A percentile compares a stretch with the other conserved stretches of the same genome.
Conservation (phyloP, 2,113 vertebrate genomes). For the Enhydra lutris region DNA sequence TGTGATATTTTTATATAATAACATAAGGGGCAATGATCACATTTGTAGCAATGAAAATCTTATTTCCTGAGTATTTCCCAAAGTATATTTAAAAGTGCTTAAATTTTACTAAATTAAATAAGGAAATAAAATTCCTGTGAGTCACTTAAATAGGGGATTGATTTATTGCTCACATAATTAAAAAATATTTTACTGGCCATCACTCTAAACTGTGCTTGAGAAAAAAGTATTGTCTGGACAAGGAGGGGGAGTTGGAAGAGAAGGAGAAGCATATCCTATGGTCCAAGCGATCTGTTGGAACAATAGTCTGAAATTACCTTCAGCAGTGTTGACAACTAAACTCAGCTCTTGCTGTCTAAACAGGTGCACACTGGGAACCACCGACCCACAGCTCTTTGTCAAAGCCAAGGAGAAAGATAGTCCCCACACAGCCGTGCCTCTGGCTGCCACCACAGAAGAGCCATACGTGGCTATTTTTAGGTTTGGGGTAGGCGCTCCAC, state of each 20-base stretch:
- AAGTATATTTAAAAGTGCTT: neutral
- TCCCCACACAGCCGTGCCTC: constrained; percentile 45
- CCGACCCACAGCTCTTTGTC: constrained; percentile 34
- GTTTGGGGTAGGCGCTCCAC: constrained; percentile 2
- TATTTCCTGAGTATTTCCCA: neutral
- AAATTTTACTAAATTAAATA: constrained; percentile 17
- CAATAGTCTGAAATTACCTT: constrained; percentile 33
- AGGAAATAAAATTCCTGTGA: neutral
- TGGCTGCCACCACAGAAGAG: constrained; percentile 46
- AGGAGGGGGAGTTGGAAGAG: neutral
- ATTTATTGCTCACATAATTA: neutral
- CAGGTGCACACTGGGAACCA: constrained; percentile 41
- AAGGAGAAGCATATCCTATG: neutral
- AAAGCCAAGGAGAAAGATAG: constrained; percentile 40
- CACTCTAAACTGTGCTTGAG: neutral
- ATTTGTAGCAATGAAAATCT: neutral
- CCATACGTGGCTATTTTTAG: constrained; percentile 49
- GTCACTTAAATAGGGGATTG: neutral
- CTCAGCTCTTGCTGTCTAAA: neutral
- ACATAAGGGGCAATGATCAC: neutral
- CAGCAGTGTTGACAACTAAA: constrained; percentile 13
- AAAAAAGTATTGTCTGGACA: neutral
- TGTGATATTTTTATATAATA: neutral
- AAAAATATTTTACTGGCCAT: neutral
- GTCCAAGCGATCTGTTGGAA: neutral